phyloP scores from a whole-genome alignment of 2,113 vertebrate genomes.

The pig (Sus scrofa) region T2T-Sscrofa CM000830.6:129854001-129854500 shows the following conservation, averaged over 20 bases:
- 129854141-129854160: neutral
- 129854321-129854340: neutral
- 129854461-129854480: too few species aligned
- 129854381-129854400: too few species aligned
- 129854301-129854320: neutral
- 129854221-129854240: neutral
- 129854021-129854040: neutral
- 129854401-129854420: too few species aligned
- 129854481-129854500: too few species aligned
- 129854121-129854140: neutral
- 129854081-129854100: neutral
- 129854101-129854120: neutral
- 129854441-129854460: too few species aligned
- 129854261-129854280: neutral
- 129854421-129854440: too few species aligned
- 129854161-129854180: neutral
- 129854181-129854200: neutral
- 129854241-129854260: neutral
- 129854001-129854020: neutral
- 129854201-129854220: neutral
- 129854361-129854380: neutral
- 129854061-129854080: neutral
- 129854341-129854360: neutral
- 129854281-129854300: neutral
- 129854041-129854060: neutral